These are phyloP conservation scores for Epirrhoe tristata DNA, from an alignment of 2,888 invertebrate species.

Conservation along the genomic window DNA sequence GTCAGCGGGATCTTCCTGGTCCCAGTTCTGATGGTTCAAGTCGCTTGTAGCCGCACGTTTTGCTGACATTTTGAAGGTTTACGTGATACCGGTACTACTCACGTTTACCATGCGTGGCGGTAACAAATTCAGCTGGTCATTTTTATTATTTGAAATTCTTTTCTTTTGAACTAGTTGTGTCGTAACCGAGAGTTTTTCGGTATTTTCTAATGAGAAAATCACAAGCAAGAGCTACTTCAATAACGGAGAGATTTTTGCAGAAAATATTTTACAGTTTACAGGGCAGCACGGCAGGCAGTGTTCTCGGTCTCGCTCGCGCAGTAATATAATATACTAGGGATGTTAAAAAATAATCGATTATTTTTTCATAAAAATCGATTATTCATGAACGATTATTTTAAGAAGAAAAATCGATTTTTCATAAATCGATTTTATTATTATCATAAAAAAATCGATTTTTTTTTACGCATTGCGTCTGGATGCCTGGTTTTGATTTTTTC, in stretches of 20 bases:
- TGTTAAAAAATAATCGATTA: too few species aligned
- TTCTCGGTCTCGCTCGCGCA: too few species aligned
- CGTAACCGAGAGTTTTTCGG: neutral
- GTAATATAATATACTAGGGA: too few species aligned
- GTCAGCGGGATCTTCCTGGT: constrained; percentile 88
- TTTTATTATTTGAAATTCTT: neutral
- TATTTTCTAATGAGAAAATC: neutral
- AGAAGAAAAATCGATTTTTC: too few species aligned
- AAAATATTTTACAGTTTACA: neutral
- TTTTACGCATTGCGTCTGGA: too few species aligned
- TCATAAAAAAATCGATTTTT: too few species aligned
- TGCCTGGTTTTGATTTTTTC: too few species aligned
- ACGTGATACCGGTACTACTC: constrained; percentile 10
- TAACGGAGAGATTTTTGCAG: neutral
- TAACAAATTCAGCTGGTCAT: constrained; percentile 18
- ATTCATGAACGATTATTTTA: too few species aligned
- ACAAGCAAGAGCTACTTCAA: neutral
- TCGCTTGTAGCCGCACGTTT: constrained; percentile 91
- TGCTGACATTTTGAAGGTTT: constrained; percentile 83
- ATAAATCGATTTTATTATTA: too few species aligned
- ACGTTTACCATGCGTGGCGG: constrained; percentile 35
- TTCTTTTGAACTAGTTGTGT: neutral
- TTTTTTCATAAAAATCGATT: too few species aligned
- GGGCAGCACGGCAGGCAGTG: too few species aligned
- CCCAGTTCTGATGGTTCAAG: constrained; percentile 94